Evolutionary conservation across 2,113 vertebrate genomes (phyloP).

Genomic region (Myrmophylax atrothorax): DNA sequence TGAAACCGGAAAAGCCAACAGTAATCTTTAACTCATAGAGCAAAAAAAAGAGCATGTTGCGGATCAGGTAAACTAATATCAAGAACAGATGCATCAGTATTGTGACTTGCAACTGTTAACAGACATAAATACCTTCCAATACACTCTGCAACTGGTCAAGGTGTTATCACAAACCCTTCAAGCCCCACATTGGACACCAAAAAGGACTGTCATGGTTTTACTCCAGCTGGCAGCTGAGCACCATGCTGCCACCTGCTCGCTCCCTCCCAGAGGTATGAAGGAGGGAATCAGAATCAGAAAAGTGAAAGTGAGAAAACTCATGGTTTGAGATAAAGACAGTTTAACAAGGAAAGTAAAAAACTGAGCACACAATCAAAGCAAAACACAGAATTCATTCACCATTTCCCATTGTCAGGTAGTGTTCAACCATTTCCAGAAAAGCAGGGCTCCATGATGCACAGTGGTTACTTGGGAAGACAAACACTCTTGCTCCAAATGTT

Average conservation of each 20-base stretch:
- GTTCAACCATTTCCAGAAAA: neutral
- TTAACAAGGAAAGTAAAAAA: neutral
- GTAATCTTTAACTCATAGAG: neutral
- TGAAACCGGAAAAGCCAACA: neutral
- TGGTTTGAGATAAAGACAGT: neutral
- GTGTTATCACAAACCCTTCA: neutral
- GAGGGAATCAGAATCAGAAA: neutral
- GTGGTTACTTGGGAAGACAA: neutral
- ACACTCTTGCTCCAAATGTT: neutral
- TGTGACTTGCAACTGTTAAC: neutral
- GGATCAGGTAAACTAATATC: neutral
- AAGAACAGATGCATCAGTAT: neutral
- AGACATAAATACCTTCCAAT: neutral
- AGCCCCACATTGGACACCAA: neutral
- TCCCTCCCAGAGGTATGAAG: neutral
- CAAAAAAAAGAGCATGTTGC: neutral
- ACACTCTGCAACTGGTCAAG: neutral
- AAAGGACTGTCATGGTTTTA: neutral
- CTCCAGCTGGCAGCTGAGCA: neutral
- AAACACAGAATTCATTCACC: neutral
- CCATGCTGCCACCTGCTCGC: fast-evolving
- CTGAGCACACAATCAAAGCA: neutral
- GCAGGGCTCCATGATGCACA: neutral
- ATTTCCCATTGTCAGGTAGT: neutral
- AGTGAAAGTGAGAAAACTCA: neutral